Percentiles rank a stretch among this genome's conserved stretches.
phyloP scores from a whole-genome alignment of 1,140 invertebrate genomes.

The Eueides isabella region DNA sequence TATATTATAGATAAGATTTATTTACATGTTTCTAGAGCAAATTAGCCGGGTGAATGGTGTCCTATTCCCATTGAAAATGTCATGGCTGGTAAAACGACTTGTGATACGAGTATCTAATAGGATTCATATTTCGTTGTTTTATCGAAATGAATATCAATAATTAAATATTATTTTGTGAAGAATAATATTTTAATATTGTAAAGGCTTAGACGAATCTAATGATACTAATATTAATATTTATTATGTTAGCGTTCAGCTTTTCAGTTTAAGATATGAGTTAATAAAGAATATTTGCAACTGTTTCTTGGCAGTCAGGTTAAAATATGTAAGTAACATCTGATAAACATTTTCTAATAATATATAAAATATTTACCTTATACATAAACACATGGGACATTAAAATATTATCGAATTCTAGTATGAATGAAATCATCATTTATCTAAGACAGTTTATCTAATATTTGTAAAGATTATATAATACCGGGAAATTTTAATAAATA shows the following conservation, averaged over 20 bases:
- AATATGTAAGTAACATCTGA: too few relatives aligned
- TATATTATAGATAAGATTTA: conserved; percentile 2
- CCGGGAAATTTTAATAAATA: not conserved
- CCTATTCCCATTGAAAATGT: conserved; percentile 31
- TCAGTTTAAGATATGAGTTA: too few relatives aligned
- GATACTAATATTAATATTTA: too few relatives aligned
- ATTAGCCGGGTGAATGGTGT: conserved; percentile 24
- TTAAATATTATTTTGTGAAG: too few relatives aligned
- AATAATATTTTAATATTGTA: too few relatives aligned
- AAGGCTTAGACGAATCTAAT: too few relatives aligned
- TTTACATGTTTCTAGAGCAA: conserved; percentile 12
- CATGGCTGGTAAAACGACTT: conserved; percentile 1
- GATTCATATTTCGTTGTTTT: not conserved
- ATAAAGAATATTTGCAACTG: too few relatives aligned
- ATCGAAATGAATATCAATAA: not conserved
- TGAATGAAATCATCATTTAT: not conserved
- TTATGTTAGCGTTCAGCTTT: too few relatives aligned
- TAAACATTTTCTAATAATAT: too few relatives aligned
- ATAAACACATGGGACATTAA: not conserved
- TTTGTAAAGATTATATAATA: not conserved
- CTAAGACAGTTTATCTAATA: not conserved
- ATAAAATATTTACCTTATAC: too few relatives aligned
- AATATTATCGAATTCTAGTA: not conserved
- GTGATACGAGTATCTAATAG: conserved; percentile 2
- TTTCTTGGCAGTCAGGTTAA: too few relatives aligned